Percentiles rank a stretch among this genome's conserved stretches.
Evolutionary conservation across 2,113 vertebrate species (phyloP).

Genomic region (Neotoma lepida): DNA sequence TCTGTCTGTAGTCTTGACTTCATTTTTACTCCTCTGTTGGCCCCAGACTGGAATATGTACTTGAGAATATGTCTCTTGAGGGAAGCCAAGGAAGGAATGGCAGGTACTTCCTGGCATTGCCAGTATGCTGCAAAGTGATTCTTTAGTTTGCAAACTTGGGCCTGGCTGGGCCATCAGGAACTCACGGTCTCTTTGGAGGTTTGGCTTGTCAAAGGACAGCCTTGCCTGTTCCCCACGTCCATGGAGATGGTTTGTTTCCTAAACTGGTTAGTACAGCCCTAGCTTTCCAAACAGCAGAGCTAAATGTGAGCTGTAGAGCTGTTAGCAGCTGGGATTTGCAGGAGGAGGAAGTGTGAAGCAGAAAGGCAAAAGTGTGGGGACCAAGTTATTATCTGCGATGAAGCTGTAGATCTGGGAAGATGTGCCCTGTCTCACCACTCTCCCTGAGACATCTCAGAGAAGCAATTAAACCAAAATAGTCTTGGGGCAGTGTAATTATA

Average conservation of each 20-base stretch:
- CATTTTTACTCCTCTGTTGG: neutral
- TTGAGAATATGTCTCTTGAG: slow-evolving; percentile 4
- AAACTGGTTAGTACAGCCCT: neutral
- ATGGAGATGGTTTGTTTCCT: neutral
- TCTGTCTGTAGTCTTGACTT: neutral
- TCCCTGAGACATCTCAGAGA: neutral
- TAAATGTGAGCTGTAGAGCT: neutral
- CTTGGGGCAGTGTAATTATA: neutral
- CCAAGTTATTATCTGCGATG: neutral
- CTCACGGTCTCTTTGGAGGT: no score
- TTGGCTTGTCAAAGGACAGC: neutral
- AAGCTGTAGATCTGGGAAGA: neutral
- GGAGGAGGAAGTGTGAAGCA: neutral
- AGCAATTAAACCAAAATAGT: slow-evolving; percentile 12
- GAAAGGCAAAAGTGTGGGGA: neutral
- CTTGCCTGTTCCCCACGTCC: neutral
- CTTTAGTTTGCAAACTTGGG: neutral
- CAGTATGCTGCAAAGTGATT: neutral
- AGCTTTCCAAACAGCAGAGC: neutral
- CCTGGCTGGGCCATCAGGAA: neutral
- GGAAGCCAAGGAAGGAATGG: neutral
- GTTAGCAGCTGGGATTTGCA: neutral
- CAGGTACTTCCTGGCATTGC: neutral
- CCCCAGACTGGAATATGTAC: neutral
- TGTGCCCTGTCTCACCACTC: neutral